Evolutionary conservation across 2,888 invertebrate species (phyloP), one percentile per base, ranked within the genome.

Genomic region (Orthosia gothica): DNA sequence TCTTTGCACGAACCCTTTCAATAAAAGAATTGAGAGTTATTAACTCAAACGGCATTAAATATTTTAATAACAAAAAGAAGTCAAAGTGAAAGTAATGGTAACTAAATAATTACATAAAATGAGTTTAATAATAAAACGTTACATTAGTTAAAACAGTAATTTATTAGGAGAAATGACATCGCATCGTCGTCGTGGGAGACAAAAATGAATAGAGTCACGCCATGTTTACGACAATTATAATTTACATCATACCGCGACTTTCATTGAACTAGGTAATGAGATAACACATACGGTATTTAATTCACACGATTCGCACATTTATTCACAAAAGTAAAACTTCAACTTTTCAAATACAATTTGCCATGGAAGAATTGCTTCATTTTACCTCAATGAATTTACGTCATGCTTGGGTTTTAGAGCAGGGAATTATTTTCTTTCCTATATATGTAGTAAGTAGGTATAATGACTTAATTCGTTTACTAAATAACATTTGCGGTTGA

Each of bases 141-240:
- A 90, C 87, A 86, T 89, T 83, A 84, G 83, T 75, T 86, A 79
- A 87, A 89, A 87, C 88, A 84, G 88, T 89, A 91, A 92, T 92
- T 93, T 93, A 92, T 91, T 92, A 92, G 87, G 89, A 90, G 92
- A 92, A 92, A 92, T 92, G 92, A 92, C 93, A 91, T 83, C 88
- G 80, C 83, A 71, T 79, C 92, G 90, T 78, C 92, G 90, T 92
- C 96, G 96, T 96, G 96, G 96, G 96, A 96, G 95, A 94, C 91
- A 88, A 89, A 90, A 91, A 91, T 93, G 92, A 95, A 95, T 94
- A 91, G 92, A 91, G 87, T 86, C 92, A 92, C 92, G 91, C 86
- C 90, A 93, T 92, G 89, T 90, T 92, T 90, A 92, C 88, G 90
- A 91, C 90, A 92, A 91, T 89, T 88, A 88, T 91, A 91, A 93